Percentiles rank a stretch among this genome's conserved stretches.
phyloP scores from a whole-genome alignment of 2,888 invertebrate species.

The Eledone cirrhosa region DNA sequence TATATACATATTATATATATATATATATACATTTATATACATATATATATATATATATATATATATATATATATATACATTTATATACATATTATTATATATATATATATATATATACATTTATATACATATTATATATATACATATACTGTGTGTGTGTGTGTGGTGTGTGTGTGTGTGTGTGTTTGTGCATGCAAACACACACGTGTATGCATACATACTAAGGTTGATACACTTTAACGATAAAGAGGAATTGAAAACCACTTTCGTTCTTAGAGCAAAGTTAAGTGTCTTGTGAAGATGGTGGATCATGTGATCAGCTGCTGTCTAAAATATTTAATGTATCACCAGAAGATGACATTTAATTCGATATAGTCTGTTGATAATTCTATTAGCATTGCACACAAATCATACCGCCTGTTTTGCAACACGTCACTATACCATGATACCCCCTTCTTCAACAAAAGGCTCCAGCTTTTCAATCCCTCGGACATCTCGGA shows the following conservation, averaged over 20 bases:
- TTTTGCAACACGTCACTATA: not conserved
- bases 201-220: no score
- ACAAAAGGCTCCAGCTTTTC: not conserved
- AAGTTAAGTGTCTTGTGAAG: not conserved
- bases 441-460: not conserved
- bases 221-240: not conserved
- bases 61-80: no score
- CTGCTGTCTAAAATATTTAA: conserved; percentile 22
- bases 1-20: no score
- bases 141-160: no score
- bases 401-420: conserved; percentile 23
- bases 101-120: no score
- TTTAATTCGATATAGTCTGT: conserved; percentile 25
- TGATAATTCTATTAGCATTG: conserved; percentile 18
- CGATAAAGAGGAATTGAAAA: conserved; percentile 14
- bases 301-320: not conserved
- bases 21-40: no score
- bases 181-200: no score
- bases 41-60: no score
- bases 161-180: no score
- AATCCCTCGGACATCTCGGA: not conserved
- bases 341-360: conserved; percentile 25
- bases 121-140: no score
- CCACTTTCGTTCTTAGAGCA: conserved; percentile 12
- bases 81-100: no score